Conservation (phyloP, 2,888 invertebrate species). For the Margaritifera margaritifera region DNA sequence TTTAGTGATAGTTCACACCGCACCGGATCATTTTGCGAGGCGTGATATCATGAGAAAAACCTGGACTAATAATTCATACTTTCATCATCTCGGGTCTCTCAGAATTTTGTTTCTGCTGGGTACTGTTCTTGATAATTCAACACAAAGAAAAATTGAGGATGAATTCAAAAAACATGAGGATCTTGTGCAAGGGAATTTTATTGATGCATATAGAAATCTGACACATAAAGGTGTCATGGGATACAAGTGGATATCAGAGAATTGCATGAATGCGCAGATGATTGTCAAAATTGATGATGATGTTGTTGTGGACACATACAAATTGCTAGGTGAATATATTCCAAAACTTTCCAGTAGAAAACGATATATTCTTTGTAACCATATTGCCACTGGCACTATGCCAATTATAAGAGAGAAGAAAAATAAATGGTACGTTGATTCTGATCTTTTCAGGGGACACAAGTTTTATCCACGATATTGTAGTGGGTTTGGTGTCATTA, state of each 20-base stretch:
- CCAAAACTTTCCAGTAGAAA: slow-evolving; percentile 18
- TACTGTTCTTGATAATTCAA: no score
- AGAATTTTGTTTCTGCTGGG: no score
- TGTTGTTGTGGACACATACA: slow-evolving; percentile 45
- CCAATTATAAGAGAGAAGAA: slow-evolving; percentile 27
- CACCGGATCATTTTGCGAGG: no score
- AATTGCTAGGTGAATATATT: slow-evolving; percentile 19
- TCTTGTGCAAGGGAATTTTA: slow-evolving; percentile 26
- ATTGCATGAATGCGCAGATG: slow-evolving; percentile 44
- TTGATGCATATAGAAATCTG: slow-evolving; percentile 48
- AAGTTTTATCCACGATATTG: slow-evolving; percentile 35
- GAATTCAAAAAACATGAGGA: no score
- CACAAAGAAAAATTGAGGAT: no score
- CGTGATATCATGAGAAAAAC: no score
- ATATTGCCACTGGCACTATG: slow-evolving; percentile 32
- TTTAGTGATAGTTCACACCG: no score
- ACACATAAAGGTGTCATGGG: slow-evolving; percentile 55
- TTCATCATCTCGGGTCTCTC: not conserved
- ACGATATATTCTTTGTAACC: slow-evolving; percentile 34
- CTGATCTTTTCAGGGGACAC: slow-evolving; percentile 23
- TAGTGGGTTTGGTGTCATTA: slow-evolving; percentile 33
- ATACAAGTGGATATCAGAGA: slow-evolving; percentile 48
- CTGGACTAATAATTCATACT: no score
- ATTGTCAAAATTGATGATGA: slow-evolving; percentile 55
- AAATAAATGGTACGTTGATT: slow-evolving; percentile 31